A percentile compares a stretch with the other conserved stretches of the same genome.
Conservation (phyloP, 2,888 invertebrate species). For the Noctua janthina region DNA sequence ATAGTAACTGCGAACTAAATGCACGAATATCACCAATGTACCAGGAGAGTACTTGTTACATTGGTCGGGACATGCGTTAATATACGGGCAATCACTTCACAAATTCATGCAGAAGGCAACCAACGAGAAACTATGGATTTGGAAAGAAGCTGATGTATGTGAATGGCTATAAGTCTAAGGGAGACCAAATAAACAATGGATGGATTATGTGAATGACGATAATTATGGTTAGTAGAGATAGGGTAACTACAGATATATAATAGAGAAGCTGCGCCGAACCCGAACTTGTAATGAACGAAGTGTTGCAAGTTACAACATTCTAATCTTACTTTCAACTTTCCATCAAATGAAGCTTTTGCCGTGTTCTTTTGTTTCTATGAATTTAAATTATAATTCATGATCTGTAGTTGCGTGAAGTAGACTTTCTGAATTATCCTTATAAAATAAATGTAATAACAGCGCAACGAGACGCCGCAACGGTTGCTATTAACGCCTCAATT, state of each 20-base stretch:
- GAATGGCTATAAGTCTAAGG: background rate
- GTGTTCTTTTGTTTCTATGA: background rate
- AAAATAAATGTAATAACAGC: slow-evolving; percentile 20
- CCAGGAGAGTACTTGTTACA: background rate
- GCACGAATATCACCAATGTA: slow-evolving; percentile 18
- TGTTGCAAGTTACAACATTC: background rate
- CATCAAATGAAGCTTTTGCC: background rate
- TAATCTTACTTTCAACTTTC: background rate
- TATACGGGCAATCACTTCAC: background rate
- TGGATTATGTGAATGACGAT: background rate
- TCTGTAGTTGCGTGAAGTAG: background rate
- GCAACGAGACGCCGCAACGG: slow-evolving; percentile 57
- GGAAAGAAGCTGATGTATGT: background rate
- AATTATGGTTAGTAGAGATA: background rate
- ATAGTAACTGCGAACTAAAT: slow-evolving; percentile 3
- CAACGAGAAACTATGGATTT: background rate
- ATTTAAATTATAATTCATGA: background rate
- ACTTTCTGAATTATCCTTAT: slow-evolving; percentile 1
- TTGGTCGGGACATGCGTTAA: background rate
- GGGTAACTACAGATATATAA: no score
- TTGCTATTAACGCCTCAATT: slow-evolving; percentile 75
- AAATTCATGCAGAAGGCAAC: slow-evolving; percentile 19
- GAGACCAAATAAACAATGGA: background rate
- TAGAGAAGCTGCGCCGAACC: background rate
- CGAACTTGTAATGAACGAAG: background rate